These are phyloP conservation scores for Cacoxenus indagator DNA, from an alignment of 2,888 invertebrate genomes.

Conservation along the genomic window DNA sequence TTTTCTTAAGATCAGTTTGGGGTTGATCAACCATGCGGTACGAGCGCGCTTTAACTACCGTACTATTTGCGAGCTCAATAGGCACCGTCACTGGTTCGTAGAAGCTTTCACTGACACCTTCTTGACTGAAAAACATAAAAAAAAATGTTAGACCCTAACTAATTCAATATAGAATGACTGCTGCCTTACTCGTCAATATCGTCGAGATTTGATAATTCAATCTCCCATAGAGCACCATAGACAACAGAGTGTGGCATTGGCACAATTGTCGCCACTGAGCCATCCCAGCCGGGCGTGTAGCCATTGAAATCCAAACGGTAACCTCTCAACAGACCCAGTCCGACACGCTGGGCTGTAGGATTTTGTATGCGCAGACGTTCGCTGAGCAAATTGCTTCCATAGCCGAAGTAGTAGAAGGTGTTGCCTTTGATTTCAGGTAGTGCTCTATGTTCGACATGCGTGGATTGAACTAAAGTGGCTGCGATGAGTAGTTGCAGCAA, in stretches of 20 bases:
- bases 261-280: conserved; percentile 87
- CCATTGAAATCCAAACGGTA: conserved; percentile 80
- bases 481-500: too few relatives aligned
- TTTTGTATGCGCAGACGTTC: conserved; percentile 86
- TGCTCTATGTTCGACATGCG: too few relatives aligned
- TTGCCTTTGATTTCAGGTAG: conserved; percentile 40
- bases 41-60: conserved; percentile 75
- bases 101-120: conserved; percentile 71
- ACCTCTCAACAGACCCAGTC: conserved; percentile 76
- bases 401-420: conserved; percentile 86
- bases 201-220: conserved; percentile 75
- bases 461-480: too few relatives aligned
- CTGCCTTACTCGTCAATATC: conserved; percentile 78
- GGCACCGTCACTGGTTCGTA: conserved; percentile 77
- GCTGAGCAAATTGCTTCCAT: conserved; percentile 88
- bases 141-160: background rate
- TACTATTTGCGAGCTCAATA: conserved; percentile 73
- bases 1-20: conserved; percentile 57
- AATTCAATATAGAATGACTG: background rate
- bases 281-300: conserved; percentile 79
- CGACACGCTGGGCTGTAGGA: conserved; percentile 79
- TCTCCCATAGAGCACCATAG: conserved; percentile 87
- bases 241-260: conserved; percentile 47
- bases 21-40: conserved; percentile 80
- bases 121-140: conserved; percentile 49